Evolutionary conservation across 1,140 invertebrate species (phyloP), one percentile per base, ranked within the genome.

Genomic region (Eubasilissa regina): DNA sequence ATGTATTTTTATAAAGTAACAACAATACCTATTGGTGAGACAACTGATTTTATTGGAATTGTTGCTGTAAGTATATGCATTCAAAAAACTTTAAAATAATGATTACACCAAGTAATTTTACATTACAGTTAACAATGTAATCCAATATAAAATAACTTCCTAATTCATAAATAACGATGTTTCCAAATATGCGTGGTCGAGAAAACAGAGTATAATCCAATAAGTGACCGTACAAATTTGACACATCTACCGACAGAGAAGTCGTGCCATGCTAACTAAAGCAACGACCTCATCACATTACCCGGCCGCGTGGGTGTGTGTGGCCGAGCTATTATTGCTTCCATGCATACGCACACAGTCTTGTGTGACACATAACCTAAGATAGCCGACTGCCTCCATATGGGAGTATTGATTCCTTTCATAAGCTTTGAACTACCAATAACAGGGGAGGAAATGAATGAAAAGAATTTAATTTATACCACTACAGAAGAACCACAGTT

Each of bases 301-400:
- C 19, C 58, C 25, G 17, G 73, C 56, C 19, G 56, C 58, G 73
- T 58, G 55, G 17, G 17, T 58, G 19, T 75, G 43, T 15, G 13
- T n/a, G 35, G 35, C 11, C 17, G 4, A 72, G 15, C 44, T 53
- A 35, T 25, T 66, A 21, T 66, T 35, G 25, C 25, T 35, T 35
- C 25, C 6, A 35, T 35, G 6, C 25, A 35, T 15, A 19, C 44
- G 15, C 68, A 47, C 64, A 68, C 11, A 13, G 35, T 19, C 9
- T 17, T 13, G 35, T 3, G 68, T 43, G 72, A 44, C 35, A 75
- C 73, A 75, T 75, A 75, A 75, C 73, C 56, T 62, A 75, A 75
- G 73, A 75, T 75, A 75, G 56, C 56, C n/a, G 15, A 56, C 19
- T 60, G 10, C n/a, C 21, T 13, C 55, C n/a, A 58, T 45, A 75